A percentile compares a stretch with the other conserved stretches of the same genome.
phyloP scores from a whole-genome alignment of 53 echinoderm and acorn worm genomes.

The Hippasteria phrygiana region DNA sequence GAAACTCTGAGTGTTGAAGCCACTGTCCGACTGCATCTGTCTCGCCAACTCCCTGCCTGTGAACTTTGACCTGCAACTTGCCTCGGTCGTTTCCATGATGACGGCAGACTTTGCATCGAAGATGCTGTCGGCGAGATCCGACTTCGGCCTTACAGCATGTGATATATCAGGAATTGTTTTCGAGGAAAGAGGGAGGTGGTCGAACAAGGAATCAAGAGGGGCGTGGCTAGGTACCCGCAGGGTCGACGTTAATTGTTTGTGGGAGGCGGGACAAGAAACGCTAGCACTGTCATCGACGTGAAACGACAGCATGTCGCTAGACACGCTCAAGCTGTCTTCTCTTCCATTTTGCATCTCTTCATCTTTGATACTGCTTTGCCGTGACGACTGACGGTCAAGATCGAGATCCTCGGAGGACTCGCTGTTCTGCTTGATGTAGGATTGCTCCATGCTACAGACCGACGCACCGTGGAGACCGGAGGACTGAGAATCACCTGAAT shows the following conservation, averaged over 20 bases:
- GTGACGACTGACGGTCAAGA: neutral
- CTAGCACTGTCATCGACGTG: neutral
- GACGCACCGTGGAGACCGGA: neutral
- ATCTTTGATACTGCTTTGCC: neutral
- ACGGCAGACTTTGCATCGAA: neutral
- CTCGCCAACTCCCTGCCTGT: neutral
- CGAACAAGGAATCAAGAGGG: neutral
- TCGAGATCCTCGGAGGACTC: conserved; percentile 12
- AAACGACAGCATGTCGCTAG: conserved; percentile 19
- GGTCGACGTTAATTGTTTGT: conserved; percentile 35
- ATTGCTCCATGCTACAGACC: conserved; percentile 57
- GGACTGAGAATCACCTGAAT: conserved; percentile 33
- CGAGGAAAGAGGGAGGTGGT: neutral
- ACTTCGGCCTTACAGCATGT: too few relatives aligned
- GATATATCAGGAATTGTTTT: neutral
- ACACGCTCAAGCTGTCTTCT: neutral
- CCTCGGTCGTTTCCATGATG: neutral
- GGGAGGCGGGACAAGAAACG: neutral
- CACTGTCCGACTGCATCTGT: conserved; percentile 75
- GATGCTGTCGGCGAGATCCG: neutral
- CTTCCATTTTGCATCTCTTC: conserved; percentile 6
- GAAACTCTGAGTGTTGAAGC: conserved; percentile 80
- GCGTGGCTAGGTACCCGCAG: conserved; percentile 5
- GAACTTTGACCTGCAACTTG: conserved; percentile 42
- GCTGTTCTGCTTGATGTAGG: neutral